Conservation (phyloP, 2,797 vertebrate species). For the Stomatorhinus walkeri region DNA sequence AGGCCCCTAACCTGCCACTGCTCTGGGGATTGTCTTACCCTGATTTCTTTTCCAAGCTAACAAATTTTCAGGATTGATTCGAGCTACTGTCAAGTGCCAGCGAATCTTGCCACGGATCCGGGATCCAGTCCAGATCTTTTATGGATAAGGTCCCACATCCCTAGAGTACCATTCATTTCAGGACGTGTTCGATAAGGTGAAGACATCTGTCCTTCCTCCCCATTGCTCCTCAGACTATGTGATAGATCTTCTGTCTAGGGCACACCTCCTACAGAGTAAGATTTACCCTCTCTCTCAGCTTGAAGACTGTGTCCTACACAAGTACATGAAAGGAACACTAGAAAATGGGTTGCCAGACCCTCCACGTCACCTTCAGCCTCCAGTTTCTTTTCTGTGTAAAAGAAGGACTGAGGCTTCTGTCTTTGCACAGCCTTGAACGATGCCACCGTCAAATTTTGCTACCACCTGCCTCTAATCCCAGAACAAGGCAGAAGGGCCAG, state of each 20-base stretch:
- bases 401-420: background rate
- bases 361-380: background rate
- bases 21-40: background rate
- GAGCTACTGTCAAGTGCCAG: background rate
- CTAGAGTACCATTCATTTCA: background rate
- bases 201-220: background rate
- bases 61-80: background rate
- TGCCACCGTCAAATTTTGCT: background rate
- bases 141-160: background rate
- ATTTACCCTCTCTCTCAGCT: background rate
- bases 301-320: background rate
- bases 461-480: background rate
- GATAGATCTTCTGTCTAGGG: background rate
- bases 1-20: background rate
- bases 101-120: background rate
- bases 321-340: background rate
- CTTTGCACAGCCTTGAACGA: background rate
- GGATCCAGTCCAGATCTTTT: background rate
- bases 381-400: background rate
- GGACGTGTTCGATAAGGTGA: background rate
- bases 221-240: background rate
- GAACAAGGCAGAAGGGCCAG: background rate
- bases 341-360: background rate
- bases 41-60: background rate
- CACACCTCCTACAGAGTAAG: background rate